Conservation (phyloP, 2,797 vertebrate species). For the Enteromius trimaculatus region DNA sequence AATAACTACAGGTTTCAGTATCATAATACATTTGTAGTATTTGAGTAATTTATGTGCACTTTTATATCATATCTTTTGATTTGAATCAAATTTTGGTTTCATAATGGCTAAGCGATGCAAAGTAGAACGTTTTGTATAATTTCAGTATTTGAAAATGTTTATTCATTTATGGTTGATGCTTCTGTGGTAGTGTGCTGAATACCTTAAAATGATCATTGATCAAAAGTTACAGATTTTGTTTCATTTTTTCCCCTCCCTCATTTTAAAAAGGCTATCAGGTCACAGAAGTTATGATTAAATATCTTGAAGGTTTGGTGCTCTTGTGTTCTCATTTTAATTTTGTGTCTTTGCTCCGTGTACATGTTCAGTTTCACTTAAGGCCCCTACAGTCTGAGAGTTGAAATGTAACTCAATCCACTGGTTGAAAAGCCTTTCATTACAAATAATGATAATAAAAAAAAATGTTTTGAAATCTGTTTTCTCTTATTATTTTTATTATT, state of each 20-base stretch:
- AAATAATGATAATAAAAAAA: conserved; percentile 12
- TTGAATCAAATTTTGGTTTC: conserved; percentile 2
- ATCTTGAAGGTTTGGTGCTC: conserved; percentile 17
- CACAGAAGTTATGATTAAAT: background rate
- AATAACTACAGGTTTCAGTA: conserved; percentile 25
- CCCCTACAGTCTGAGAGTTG: background rate
- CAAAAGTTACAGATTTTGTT: background rate
- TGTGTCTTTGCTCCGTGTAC: conserved; percentile 1
- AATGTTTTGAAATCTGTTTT: conserved; percentile 31
- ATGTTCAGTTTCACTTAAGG: conserved; percentile 2
- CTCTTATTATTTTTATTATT: background rate
- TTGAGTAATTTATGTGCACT: conserved; percentile 4
- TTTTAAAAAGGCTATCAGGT: conserved; percentile 12
- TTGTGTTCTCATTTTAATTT: conserved; percentile 19
- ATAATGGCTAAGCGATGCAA: conserved; percentile 3
- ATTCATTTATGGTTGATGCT: conserved; percentile 7
- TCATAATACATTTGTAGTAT: background rate
- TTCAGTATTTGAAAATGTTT: conserved; percentile 31
- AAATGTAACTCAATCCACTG: conserved; percentile 10
- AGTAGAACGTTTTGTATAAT: background rate
- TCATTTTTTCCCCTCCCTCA: background rate
- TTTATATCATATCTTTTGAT: conserved; percentile 4
- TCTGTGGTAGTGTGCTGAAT: background rate
- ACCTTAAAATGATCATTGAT: background rate
- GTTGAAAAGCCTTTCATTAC: conserved; percentile 20